A percentile compares a stretch with the other conserved stretches of the same genome.
phyloP scores from a whole-genome alignment of 2,113 vertebrate species.

The Redunca redunca region DNA sequence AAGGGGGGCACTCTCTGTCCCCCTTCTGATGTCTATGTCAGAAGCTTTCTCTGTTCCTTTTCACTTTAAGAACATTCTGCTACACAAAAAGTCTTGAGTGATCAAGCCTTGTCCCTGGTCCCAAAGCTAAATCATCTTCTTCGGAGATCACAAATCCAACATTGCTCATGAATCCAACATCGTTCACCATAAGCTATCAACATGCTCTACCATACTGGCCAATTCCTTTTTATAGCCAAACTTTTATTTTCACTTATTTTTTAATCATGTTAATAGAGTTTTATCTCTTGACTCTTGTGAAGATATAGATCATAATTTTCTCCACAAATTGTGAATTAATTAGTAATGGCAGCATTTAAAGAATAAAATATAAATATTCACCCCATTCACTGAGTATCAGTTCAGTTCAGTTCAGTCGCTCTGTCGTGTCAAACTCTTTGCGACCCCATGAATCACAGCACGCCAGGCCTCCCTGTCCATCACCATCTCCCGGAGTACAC shows the following conservation, averaged over 20 bases:
- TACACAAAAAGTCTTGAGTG: neutral
- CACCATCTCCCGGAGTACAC: no score
- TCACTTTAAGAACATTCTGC: neutral
- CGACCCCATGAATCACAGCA: no score
- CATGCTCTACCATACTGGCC: neutral
- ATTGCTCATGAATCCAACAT: neutral
- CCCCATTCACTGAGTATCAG: neutral
- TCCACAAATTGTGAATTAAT: neutral
- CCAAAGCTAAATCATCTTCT: neutral
- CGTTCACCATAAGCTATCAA: neutral
- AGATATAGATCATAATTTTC: neutral
- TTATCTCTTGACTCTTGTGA: neutral
- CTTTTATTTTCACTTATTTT: neutral
- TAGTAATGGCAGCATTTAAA: neutral
- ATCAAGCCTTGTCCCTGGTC: neutral
- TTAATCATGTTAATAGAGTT: neutral
- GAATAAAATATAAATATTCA: neutral
- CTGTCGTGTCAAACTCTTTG: no score
- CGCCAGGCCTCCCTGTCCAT: no score
- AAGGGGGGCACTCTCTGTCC: neutral
- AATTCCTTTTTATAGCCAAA: neutral
- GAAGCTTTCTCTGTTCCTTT: neutral
- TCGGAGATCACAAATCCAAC: neutral
- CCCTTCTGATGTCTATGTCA: neutral
- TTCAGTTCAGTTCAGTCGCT: no score